Evolutionary conservation across 2,888 invertebrate genomes (phyloP), one percentile per base, ranked within the genome.

Genomic region (Corythucha ciliata): DNA sequence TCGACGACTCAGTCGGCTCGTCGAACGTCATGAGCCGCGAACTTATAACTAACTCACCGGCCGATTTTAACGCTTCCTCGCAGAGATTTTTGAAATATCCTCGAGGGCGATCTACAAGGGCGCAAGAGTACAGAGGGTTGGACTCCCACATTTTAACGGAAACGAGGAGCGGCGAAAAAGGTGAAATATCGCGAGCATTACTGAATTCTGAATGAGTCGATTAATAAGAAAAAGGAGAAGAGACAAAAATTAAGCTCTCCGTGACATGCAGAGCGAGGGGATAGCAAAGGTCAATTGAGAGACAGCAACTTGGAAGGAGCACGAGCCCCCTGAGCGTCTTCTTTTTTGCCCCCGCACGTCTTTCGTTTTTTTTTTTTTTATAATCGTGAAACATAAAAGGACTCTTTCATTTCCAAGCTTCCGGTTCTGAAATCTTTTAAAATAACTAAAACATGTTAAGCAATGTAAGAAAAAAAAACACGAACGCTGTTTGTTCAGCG

Each of bases 91-190:
- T 53, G 51, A 58, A 58, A 26, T 41, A 34, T 2, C 54, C 53
- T 34, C 53, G 54, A n/a, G n/a, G n/a, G 14, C 41, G 53, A 26
- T 41, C 44, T 18, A 48, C 42, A 21, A 53, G 52, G 7, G 37
- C 48, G 25, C 52, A 53, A 8, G 32, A 37, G 26, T 58, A 58
- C 22, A 49, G 45, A 12, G 58, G 58, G 20, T 58, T 58, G 29
- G 37, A 53, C 49, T 52, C 49, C 58, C 58, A 58, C 22, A 54
- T 46, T 10, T 34, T 33, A 33, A 54, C 56, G 29, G 22, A 24
- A 27, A 26, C 42, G 26, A 29, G 39, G 22, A 24, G 24, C 39
- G 39, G 39, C 18, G n/a, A n/a, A n/a, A n/a, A n/a, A n/a, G n/a
- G n/a, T n/a, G n/a, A n/a, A n/a, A n/a, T n/a, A n/a, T n/a, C n/a